These are phyloP conservation scores for Nansenia antarctica DNA, from an alignment of 2,113 vertebrate species.

Conservation along the genomic window DNA sequence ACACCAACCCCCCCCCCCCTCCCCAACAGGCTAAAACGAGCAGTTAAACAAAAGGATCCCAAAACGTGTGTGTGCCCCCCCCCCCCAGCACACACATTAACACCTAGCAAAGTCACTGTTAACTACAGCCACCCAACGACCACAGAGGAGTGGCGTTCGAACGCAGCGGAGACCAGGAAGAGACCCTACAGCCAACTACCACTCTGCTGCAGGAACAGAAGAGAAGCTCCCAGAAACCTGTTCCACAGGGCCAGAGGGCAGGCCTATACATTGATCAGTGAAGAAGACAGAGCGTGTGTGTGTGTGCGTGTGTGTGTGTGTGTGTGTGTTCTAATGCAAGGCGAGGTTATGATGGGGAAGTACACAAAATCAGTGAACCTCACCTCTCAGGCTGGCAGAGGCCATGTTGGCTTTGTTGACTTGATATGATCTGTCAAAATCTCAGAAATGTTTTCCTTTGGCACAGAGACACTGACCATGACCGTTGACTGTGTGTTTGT, in stretches of 20 bases:
- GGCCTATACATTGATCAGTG: not conserved
- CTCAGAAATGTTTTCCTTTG: conserved; percentile 7
- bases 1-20: not conserved
- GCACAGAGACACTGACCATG: conserved; percentile 32
- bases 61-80: not conserved
- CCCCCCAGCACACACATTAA: not conserved
- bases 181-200: no score
- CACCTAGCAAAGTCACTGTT: not conserved
- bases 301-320: no score
- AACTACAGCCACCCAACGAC: not conserved
- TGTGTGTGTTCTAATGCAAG: no score
- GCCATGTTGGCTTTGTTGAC: conserved; percentile 24
- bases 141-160: not conserved
- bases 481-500: conserved; percentile 26
- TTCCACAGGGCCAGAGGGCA: not conserved
- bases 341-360: no score
- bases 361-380: conserved; percentile 6
- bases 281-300: no score
- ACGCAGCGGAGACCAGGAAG: not conserved
- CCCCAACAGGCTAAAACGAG: not conserved
- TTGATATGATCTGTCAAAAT: conserved; percentile 14
- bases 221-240: no score
- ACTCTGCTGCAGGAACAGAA: no score
- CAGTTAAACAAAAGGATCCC: not conserved
- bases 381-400: conserved; percentile 16